Evolutionary conservation across 2,113 vertebrate genomes (phyloP).

Genomic region (Ammodytes marinus): DNA sequence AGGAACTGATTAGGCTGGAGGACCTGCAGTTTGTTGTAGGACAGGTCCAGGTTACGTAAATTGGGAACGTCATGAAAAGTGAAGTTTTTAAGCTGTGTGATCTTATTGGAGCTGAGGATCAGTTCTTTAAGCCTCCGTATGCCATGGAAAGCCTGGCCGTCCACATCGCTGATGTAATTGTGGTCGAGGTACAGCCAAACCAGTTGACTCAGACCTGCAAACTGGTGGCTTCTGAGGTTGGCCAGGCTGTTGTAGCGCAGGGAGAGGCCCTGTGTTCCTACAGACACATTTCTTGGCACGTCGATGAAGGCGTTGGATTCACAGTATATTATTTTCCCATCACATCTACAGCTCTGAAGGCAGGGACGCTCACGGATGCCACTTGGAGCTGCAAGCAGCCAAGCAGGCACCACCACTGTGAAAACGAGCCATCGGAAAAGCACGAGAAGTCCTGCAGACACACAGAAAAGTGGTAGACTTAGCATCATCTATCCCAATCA

Average conservation of each 20-base stretch:
- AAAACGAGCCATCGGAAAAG: constrained; percentile 88
- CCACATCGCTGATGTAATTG: constrained; percentile 94
- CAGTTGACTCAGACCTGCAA: constrained; percentile 94
- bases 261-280: constrained; percentile 94
- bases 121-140: constrained; percentile 96
- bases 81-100: constrained; percentile 91
- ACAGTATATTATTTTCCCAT: constrained; percentile 98
- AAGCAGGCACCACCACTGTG: constrained; percentile 82
- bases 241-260: constrained; percentile 98
- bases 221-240: constrained; percentile 92
- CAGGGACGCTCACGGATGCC: constrained; percentile 92
- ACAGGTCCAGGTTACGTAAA: constrained; percentile 96
- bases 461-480: constrained; percentile 57
- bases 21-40: constrained; percentile 95
- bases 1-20: constrained; percentile 93
- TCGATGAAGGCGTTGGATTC: constrained; percentile 96
- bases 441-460: constrained; percentile 82
- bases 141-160: constrained; percentile 94
- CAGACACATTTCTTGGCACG: constrained; percentile 95
- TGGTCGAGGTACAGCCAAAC: constrained; percentile 99
- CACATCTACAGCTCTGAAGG: constrained; percentile 95
- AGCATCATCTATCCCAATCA: constrained; percentile 2
- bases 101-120: constrained; percentile 98
- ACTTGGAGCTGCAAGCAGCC: constrained; percentile 85
- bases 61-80: constrained; percentile 95